A percentile compares a stretch with the other conserved stretches of the same genome.
These are phyloP conservation scores for Hydra vulgaris DNA, from an alignment of 30 jellyfish, hydroid and myxozoan species.

Conservation along the genomic window DNA sequence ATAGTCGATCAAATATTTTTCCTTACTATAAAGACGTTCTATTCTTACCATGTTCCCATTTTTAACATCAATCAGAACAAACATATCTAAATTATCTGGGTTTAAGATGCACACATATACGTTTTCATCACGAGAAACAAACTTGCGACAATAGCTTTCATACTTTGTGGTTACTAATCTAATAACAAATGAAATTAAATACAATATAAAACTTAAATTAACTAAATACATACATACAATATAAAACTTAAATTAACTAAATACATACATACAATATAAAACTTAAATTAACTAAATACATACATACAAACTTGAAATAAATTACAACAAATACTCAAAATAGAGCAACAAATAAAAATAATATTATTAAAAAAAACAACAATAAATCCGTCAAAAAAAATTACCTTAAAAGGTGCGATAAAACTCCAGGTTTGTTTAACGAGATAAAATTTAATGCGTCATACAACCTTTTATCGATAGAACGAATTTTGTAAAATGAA, in stretches of 20 bases:
- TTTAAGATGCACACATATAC: constrained; percentile 59
- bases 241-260: no score
- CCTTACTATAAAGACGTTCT: no score
- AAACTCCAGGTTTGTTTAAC: constrained; percentile 7
- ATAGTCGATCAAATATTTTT: no score
- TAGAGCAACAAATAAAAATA: background rate
- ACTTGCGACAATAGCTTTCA: constrained; percentile 55
- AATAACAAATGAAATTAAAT: no score
- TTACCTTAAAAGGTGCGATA: background rate
- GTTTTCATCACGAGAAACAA: constrained; percentile 34
- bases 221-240: no score
- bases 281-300: no score
- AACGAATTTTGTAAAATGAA: background rate
- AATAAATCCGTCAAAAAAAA: background rate
- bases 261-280: no score
- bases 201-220: no score
- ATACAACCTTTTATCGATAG: background rate
- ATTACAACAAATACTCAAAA: no score
- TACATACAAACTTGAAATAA: no score
- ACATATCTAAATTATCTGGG: constrained; percentile 74
- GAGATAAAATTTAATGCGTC: background rate
- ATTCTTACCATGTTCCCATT: constrained; percentile 37
- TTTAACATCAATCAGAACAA: constrained; percentile 45
- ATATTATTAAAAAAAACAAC: background rate
- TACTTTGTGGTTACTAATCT: constrained; percentile 51